Evolutionary conservation across 1,140 invertebrate species (phyloP), one percentile per base, ranked within the genome.

Genomic region (Halotydeus destructor): DNA sequence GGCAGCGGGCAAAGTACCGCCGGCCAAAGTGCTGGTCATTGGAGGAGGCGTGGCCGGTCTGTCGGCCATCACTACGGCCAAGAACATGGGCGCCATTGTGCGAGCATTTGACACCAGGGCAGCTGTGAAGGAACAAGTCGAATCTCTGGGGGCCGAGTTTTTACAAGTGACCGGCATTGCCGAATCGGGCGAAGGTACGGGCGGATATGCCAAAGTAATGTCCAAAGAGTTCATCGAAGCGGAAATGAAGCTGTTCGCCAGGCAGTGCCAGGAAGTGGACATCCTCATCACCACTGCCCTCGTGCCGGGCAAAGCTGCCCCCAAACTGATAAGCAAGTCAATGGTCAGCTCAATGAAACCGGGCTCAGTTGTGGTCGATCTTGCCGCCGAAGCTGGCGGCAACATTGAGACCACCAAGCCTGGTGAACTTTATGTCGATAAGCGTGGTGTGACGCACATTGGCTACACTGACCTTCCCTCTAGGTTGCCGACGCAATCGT

Each of bases 151-250:
- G 21, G 81, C 78, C 3, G 76, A 84, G 60, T 85, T 84, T 59
- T 65, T 85, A 27, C 75, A 78, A 52, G 67, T 82, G 49, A 64
- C 71, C 48, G n/a, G n/a, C n/a, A 63, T 79, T 46, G 66, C 77
- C 71, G 80, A 85, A 69, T 77, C 79, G 53, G 82, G 81, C 8
- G 75, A 79, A 38, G 78, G 77, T 14, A 60, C 63, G 25, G 82
- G 79, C 38, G 83, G 83, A 3, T 88, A 86, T 61, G 81, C 78
- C 8, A 84, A 84, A 56, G 77, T 80, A 59, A 88, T 88, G 82
- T 84, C 78, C 19, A 68, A 78, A 51, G 81, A 78, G 54, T 88
- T 86, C 55, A 71, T 83, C 47, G 71, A 78, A 44, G 83, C 80
- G 1, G 82, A 88, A 59, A 74, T 80, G 63, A 78, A 73, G 1